Evolutionary conservation across 2,113 vertebrate genomes (phyloP), one percentile per base, ranked within the genome.

Genomic region (Cyphomyrus plagiostoma): DNA sequence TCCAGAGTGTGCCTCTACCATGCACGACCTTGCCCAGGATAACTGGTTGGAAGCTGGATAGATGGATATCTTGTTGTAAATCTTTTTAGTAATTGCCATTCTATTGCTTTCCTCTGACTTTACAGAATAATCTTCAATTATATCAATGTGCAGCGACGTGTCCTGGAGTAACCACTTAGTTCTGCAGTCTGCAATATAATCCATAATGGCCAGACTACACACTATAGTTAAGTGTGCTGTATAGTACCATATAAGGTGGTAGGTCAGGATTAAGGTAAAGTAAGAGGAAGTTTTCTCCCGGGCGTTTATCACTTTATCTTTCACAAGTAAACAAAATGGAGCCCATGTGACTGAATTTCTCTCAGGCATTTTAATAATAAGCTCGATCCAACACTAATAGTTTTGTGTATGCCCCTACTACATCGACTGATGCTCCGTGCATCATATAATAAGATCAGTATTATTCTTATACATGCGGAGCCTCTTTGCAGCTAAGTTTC

Each of bases 101-200:
- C 83, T 45, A 50, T 23, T 84, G 23, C 23, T 85, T 85, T 49
- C 4, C n/a, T 46, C 19, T 17, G 23, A 49, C 49, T 42, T 62
- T 23, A 66, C 3, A 88, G 53, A 53, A 62, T 62, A 42, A 42
- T 88, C 39, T 11, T 45, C 45, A 23, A 87, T 82, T 89, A 46
- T 86, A 89, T 87, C 66, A 66, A 13, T n/a, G 35, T 3, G 45
- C 66, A 70, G 70, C 84, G 87, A 17, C 42, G 9, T 70, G 45
- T 9, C 82, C 23, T 77, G 89, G 70, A 88, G 58, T 35, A 49
- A 62, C 83, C 85, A 66, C 39, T 39, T 56, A 62, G 58, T 26
- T 66, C 48, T 82, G 74, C 89, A 77, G 26, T 66, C n/a, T 11
- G 62, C 89, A 90, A 90, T 23, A 42, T 88, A 88, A 56, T 80